Evolutionary conservation across 2,797 vertebrate species (phyloP).

Genomic region (Cirrhinus mrigala): DNA sequence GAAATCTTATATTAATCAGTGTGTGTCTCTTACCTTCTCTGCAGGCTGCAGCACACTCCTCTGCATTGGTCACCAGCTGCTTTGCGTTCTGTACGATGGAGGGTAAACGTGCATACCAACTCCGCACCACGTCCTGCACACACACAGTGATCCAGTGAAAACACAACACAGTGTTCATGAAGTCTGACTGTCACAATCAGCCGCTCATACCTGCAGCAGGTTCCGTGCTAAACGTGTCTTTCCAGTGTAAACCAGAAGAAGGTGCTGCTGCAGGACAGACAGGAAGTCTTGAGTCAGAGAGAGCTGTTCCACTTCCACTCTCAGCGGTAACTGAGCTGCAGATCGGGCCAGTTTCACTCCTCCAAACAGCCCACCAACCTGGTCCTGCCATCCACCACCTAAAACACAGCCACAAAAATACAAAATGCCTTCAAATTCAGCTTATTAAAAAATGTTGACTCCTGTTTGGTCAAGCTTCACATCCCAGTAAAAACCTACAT

Average conservation of each 20-base stretch:
- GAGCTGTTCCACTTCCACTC: conserved; percentile 86
- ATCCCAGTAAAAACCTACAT: neutral
- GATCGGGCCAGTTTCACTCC: conserved; percentile 92
- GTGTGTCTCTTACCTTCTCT: conserved; percentile 76
- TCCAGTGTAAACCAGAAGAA: conserved; percentile 94
- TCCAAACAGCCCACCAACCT: conserved; percentile 91
- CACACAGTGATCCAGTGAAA: neutral
- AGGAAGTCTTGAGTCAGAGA: conserved; percentile 77
- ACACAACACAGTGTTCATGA: neutral
- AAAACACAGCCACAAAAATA: neutral
- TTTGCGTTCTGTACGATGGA: conserved; percentile 80
- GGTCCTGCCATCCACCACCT: conserved; percentile 99
- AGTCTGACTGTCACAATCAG: neutral
- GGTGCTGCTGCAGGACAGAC: conserved; percentile 82
- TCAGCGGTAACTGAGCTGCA: conserved; percentile 83
- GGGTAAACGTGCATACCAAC: conserved; percentile 92
- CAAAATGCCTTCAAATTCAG: neutral
- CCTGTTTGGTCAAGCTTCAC: neutral
- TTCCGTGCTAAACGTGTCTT: conserved; percentile 95
- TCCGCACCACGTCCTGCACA: conserved; percentile 89
- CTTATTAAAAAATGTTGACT: fast-evolving
- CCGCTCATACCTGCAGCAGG: conserved; percentile 85
- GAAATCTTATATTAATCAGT: neutral
- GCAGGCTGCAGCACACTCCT: conserved; percentile 86
- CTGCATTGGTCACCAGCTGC: conserved; percentile 84